Evolutionary conservation across 1,140 invertebrate genomes (phyloP).

Genomic region (Aphaenogaster ashmeadi): DNA sequence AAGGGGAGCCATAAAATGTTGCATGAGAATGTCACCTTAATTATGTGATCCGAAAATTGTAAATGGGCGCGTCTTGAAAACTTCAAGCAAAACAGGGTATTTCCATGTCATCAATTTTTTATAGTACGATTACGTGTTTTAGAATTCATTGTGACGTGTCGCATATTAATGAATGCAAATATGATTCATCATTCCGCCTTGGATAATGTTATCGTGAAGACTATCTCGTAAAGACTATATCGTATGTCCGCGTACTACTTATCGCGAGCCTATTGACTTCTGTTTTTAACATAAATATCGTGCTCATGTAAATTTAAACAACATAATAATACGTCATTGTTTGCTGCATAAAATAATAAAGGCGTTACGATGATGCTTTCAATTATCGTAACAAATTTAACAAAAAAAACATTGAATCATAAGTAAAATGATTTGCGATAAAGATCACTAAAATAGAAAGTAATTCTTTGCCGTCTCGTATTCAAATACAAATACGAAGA

Average conservation of each 20-base stretch:
- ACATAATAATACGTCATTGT: too few relatives aligned
- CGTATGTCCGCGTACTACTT: background rate
- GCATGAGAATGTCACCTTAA: background rate
- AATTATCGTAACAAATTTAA: background rate
- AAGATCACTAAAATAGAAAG: background rate
- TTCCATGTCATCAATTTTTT: conserved; percentile 1
- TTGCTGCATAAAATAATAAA: too few relatives aligned
- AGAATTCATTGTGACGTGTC: background rate
- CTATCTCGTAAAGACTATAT: background rate
- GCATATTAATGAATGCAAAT: background rate
- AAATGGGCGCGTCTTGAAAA: background rate
- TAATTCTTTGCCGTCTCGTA: background rate
- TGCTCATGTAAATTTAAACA: too few relatives aligned
- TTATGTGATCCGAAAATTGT: background rate
- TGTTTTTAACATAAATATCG: background rate
- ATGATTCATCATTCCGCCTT: conserved; percentile 5
- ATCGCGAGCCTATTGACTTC: background rate
- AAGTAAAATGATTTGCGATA: background rate
- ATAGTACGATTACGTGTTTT: background rate
- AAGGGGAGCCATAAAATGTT: background rate
- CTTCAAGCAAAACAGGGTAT: background rate
- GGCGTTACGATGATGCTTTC: too few relatives aligned
- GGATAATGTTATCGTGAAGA: background rate
- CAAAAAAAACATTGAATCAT: background rate
- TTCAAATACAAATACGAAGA: background rate